These are phyloP conservation scores for Oscheius sp. DNA, from an alignment of 2,888 invertebrate genomes.

Conservation along the genomic window DNA sequence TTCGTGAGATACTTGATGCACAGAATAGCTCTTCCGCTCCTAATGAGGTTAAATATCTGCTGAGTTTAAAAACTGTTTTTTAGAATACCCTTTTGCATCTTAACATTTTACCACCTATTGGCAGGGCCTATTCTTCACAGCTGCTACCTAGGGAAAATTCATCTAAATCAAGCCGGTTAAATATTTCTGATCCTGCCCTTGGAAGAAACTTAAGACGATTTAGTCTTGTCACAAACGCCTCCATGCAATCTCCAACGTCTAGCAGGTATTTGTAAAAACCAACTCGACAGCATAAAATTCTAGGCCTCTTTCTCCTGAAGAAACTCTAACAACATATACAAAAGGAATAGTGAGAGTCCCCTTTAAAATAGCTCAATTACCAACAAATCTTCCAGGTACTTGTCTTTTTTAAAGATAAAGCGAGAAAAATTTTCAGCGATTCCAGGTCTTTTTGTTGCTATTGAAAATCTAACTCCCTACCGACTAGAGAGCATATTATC, in stretches of 20 bases:
- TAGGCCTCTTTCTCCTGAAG: not conserved
- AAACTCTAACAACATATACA: not conserved
- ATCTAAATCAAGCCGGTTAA: not conserved
- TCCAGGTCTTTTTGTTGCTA: slow-evolving; percentile 21
- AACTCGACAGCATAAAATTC: no score
- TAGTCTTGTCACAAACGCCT: not conserved
- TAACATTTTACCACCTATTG: slow-evolving; percentile 12
- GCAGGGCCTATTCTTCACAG: slow-evolving; percentile 1
- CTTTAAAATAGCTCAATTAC: slow-evolving; percentile 10
- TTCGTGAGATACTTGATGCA: slow-evolving; percentile 14
- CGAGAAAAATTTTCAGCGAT: slow-evolving; percentile 7
- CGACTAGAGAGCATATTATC: slow-evolving; percentile 22
- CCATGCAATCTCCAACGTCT: no score
- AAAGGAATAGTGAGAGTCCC: not conserved
- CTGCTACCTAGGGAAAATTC: not conserved
- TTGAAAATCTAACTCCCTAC: slow-evolving; percentile 15
- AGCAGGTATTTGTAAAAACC: no score
- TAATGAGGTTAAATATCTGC: not conserved
- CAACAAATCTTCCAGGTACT: not conserved
- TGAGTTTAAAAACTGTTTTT: not conserved
- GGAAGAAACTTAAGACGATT: not conserved
- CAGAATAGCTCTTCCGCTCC: not conserved
- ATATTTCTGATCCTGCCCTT: not conserved
- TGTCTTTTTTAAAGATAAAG: not conserved
- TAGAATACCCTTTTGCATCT: slow-evolving; percentile 5